These are phyloP conservation scores for Anoura caudifer DNA, from an alignment of 2,113 vertebrate genomes.

Conservation along the genomic window DNA sequence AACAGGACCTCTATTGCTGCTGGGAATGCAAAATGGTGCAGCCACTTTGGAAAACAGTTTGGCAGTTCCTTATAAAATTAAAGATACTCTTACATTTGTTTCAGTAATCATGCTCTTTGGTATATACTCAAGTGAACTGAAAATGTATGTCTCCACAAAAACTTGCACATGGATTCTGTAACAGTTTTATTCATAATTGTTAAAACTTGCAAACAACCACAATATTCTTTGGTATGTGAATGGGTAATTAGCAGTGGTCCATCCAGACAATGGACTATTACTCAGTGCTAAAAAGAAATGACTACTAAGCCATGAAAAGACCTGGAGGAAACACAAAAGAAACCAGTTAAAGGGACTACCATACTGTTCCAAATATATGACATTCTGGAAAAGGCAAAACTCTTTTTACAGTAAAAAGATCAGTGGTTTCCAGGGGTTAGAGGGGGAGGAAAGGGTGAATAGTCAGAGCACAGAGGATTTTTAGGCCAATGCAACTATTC, in stretches of 20 bases:
- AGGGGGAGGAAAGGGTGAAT: not conserved
- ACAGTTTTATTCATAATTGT: not conserved
- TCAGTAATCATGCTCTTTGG: not conserved
- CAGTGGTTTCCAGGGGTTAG: not conserved
- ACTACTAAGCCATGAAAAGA: not conserved
- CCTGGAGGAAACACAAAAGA: not conserved
- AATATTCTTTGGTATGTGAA: not conserved
- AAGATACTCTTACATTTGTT: not conserved
- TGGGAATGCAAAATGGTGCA: not conserved
- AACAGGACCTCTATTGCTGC: not conserved
- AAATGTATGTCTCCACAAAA: not conserved
- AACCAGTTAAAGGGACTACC: not conserved
- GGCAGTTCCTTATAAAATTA: conserved; percentile 12
- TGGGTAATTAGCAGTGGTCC: not conserved
- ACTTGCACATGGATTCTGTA: not conserved
- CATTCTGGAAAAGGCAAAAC: conserved; percentile 25
- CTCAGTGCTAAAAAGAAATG: not conserved
- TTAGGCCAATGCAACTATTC: conserved; percentile 1
- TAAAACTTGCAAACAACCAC: not conserved
- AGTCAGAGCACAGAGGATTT: not conserved
- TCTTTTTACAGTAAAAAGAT: not conserved
- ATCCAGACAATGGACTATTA: conserved; percentile 27
- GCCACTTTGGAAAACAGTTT: not conserved
- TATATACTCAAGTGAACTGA: conserved; percentile 24
- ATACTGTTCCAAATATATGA: not conserved